phyloP scores from a whole-genome alignment of 2,113 vertebrate species.

The Chrysochloris asiatica region DNA sequence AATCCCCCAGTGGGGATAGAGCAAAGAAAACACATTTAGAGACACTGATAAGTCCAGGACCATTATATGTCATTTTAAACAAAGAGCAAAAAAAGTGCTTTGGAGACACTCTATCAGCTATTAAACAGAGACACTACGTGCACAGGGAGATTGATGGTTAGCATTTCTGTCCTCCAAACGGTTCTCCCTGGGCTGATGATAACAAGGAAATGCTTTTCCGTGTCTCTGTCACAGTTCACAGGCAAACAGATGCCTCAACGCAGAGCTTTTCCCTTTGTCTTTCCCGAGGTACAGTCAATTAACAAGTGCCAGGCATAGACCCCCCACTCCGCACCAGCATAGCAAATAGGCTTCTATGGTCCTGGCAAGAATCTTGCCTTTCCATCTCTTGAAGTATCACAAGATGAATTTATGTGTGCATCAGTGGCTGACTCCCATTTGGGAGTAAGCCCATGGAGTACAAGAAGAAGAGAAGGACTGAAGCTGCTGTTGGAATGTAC shows the following conservation, averaged over 20 bases:
- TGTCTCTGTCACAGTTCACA: conserved; percentile 84
- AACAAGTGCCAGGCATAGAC: conserved; percentile 76
- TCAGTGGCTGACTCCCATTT: background rate
- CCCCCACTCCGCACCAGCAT: background rate
- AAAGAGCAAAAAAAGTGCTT: conserved; percentile 92
- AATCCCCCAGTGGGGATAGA: conserved; percentile 88
- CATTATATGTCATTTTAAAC: conserved; percentile 98
- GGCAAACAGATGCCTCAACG: conserved; percentile 86
- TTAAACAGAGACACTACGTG: conserved; percentile 94
- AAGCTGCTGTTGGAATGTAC: fast-evolving
- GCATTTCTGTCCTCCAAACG: conserved; percentile 88
- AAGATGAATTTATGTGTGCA: background rate
- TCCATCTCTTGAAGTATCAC: background rate
- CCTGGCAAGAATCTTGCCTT: conserved; percentile 31
- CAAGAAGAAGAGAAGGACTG: fast-evolving
- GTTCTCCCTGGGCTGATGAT: conserved; percentile 87
- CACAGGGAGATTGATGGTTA: conserved; percentile 95
- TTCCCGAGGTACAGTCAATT: conserved; percentile 86
- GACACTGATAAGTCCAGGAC: conserved; percentile 94
- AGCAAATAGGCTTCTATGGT: background rate
- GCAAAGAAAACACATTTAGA: conserved; percentile 91
- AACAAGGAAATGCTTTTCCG: conserved; percentile 84
- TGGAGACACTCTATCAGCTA: conserved; percentile 96
- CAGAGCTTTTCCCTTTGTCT: conserved; percentile 88
- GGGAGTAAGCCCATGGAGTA: fast-evolving